phyloP scores from a whole-genome alignment of 35 echinoderm and acorn worm genomes.

The Heliocidaris tuberculata region DNA sequence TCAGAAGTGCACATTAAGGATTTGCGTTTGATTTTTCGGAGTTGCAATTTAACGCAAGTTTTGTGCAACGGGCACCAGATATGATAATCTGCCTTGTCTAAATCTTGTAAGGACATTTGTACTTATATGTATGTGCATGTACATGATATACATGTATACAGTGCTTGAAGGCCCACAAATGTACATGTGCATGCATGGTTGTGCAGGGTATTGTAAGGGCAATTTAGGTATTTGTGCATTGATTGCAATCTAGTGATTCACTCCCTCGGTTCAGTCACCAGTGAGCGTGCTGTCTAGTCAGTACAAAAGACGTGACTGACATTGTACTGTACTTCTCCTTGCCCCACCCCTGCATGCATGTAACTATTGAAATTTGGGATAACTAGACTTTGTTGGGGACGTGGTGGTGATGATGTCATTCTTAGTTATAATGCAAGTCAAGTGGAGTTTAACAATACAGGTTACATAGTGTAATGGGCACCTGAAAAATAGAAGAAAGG shows the following conservation, averaged over 20 bases:
- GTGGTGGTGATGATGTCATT: not conserved
- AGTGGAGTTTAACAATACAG: too few species aligned
- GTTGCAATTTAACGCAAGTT: too few species aligned
- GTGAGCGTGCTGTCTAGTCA: not conserved
- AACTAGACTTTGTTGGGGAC: not conserved
- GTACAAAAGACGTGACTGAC: not conserved
- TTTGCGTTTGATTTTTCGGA: too few species aligned
- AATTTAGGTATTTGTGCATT: not conserved
- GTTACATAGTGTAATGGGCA: too few species aligned
- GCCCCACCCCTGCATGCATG: not conserved
- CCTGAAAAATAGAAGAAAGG: too few species aligned
- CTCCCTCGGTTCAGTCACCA: not conserved
- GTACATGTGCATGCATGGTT: not conserved
- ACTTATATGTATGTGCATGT: too few species aligned
- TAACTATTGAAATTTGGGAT: not conserved
- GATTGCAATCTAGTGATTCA: not conserved
- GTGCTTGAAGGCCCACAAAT: not conserved
- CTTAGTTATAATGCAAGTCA: not conserved
- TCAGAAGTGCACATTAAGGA: too few species aligned
- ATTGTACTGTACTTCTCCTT: not conserved
- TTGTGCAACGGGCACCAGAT: too few species aligned
- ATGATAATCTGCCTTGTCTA: too few species aligned
- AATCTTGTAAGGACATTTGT: too few species aligned
- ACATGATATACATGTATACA: too few species aligned
- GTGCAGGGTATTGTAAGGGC: not conserved